A percentile compares a stretch with the other conserved stretches of the same genome.
Conservation (phyloP, 1,140 invertebrate species). For the Muscidifurax raptorellus region DNA sequence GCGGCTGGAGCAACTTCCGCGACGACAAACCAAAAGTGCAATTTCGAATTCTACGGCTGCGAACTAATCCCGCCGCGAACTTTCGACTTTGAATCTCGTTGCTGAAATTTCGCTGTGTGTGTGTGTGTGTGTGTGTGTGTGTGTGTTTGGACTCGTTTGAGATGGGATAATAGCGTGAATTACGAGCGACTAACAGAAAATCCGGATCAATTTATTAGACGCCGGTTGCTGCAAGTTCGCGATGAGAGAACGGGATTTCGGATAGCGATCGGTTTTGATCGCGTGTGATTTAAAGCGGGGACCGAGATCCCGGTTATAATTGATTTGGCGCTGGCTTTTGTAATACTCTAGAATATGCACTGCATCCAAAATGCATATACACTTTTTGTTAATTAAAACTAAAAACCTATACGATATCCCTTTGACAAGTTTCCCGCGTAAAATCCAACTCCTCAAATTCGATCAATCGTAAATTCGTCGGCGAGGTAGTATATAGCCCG, state of each 20-base stretch:
- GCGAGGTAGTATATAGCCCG: no score
- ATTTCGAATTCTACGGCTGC: conserved; percentile 26
- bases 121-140: not conserved
- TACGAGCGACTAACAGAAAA: conserved; percentile 38
- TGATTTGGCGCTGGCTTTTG: not conserved
- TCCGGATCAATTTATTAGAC: conserved; percentile 22
- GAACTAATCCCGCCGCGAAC: conserved; percentile 7
- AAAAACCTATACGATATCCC: not conserved
- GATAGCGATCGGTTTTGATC: not conserved
- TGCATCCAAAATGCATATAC: no score
- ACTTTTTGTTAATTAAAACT: no score
- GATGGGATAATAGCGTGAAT: conserved; percentile 26
- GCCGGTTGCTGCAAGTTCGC: not conserved
- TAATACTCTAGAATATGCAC: no score
- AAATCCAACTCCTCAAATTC: not conserved
- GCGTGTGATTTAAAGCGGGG: not conserved
- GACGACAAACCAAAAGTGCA: conserved; percentile 24
- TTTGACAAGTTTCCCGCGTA: not conserved
- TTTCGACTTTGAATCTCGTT: conserved; percentile 15
- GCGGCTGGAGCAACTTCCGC: conserved; percentile 4
- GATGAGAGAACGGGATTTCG: not conserved
- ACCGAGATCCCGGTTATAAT: not conserved
- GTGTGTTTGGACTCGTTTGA: not conserved
- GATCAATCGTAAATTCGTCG: not conserved
- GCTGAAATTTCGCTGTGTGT: not conserved